phyloP scores from a whole-genome alignment of 1,140 invertebrate genomes.

The Kradibia gibbosae region DNA sequence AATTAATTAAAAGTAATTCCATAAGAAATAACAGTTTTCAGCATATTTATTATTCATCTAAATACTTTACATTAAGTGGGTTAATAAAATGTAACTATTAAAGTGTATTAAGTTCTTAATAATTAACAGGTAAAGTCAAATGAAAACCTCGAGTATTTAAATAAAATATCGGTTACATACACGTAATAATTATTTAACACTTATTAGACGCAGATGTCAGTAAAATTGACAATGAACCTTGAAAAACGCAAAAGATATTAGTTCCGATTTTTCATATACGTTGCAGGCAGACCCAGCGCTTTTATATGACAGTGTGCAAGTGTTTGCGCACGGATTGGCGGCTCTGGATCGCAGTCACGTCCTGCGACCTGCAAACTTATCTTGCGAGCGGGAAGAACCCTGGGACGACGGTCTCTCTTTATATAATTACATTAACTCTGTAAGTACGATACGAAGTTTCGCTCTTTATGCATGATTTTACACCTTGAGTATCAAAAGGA shows the following conservation, averaged over 20 bases:
- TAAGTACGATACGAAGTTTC: constrained; percentile 67
- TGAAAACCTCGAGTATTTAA: no score
- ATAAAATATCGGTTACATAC: no score
- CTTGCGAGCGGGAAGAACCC: constrained; percentile 86
- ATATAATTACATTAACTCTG: constrained; percentile 93
- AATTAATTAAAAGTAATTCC: no score
- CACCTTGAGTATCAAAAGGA: not conserved
- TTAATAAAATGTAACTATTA: no score
- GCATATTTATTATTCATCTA: no score
- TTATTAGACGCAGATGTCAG: no score
- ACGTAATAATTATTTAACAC: no score
- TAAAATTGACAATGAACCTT: no score
- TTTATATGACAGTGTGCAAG: constrained; percentile 88
- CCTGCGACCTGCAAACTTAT: constrained; percentile 83
- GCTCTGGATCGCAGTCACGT: constrained; percentile 80
- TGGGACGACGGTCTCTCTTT: constrained; percentile 90
- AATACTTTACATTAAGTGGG: no score
- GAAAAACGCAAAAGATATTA: not conserved
- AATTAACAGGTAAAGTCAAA: no score
- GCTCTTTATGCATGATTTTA: not conserved
- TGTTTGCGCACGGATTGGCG: constrained; percentile 86
- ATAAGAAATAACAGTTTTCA: no score
- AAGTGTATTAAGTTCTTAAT: no score
- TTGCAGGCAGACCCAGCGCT: constrained; percentile 84
- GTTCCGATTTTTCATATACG: constrained; percentile 7